Evolutionary conservation across 2,113 vertebrate species (phyloP).

Genomic region (Capricornis sumatraensis): DNA sequence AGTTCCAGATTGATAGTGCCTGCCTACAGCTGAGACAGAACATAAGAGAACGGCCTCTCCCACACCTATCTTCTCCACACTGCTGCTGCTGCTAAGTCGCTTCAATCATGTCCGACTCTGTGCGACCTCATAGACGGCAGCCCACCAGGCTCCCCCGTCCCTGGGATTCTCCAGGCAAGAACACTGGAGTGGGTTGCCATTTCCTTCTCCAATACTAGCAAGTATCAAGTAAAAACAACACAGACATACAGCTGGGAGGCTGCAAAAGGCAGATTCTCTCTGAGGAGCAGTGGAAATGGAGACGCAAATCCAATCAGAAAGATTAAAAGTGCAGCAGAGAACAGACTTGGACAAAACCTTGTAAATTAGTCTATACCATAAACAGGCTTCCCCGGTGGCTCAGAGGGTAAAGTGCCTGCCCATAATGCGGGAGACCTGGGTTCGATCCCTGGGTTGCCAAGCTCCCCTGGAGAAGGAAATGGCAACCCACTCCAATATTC

Average conservation of each 20-base stretch:
- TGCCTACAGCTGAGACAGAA: background rate
- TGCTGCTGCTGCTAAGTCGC: too few species aligned
- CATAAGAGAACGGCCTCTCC: background rate
- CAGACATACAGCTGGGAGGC: background rate
- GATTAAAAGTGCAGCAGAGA: background rate
- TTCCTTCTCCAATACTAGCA: background rate
- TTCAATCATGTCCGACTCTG: too few species aligned
- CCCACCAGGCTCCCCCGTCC: too few species aligned
- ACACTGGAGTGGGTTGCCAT: too few species aligned
- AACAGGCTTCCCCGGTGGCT: background rate
- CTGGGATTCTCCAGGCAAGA: too few species aligned
- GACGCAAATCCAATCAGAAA: background rate
- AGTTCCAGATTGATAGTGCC: background rate
- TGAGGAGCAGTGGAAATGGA: background rate
- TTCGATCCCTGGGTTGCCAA: too few species aligned
- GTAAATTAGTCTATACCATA: background rate
- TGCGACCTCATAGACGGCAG: too few species aligned
- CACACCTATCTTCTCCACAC: background rate
- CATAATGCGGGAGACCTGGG: too few species aligned
- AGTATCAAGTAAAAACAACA: background rate
- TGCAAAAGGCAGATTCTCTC: background rate
- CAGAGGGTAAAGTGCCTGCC: too few species aligned
- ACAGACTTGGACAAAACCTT: background rate
- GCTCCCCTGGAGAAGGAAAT: too few species aligned
- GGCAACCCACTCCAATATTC: too few species aligned